phyloP scores from a whole-genome alignment of 2,113 vertebrate species.

The Okapia johnstoni region DNA sequence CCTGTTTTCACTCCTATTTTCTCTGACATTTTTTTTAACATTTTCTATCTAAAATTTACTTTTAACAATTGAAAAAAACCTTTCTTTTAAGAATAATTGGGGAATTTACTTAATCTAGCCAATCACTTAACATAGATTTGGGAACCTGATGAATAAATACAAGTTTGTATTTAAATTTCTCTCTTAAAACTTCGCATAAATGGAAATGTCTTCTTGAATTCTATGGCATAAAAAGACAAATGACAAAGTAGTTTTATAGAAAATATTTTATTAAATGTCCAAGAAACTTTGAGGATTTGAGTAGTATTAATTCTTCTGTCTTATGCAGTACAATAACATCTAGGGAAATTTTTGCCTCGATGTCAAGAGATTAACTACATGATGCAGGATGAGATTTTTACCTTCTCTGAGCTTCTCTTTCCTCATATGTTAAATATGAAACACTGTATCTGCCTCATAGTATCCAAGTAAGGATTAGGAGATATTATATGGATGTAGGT shows the following conservation, averaged over 20 bases:
- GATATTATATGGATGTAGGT: neutral
- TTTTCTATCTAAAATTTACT: neutral
- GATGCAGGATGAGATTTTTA: neutral
- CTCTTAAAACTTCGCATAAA: neutral
- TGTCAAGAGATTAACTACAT: neutral
- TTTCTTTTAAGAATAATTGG: neutral
- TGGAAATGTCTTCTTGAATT: neutral
- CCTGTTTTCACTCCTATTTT: neutral
- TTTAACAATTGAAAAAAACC: neutral
- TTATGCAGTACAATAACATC: neutral
- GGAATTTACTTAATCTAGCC: neutral
- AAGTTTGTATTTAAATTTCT: neutral
- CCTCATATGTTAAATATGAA: neutral
- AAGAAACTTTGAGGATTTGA: neutral
- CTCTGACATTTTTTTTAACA: neutral
- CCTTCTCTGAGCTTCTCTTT: neutral
- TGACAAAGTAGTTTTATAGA: neutral
- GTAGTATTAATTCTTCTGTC: neutral
- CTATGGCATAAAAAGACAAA: neutral
- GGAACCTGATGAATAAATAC: neutral
- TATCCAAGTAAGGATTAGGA: neutral
- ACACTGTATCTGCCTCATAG: neutral
- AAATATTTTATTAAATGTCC: neutral
- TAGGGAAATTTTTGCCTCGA: neutral
- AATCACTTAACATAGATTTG: neutral